phyloP scores from a whole-genome alignment of 2,113 vertebrate genomes.

The Sinocyclocheilus grahami region DNA sequence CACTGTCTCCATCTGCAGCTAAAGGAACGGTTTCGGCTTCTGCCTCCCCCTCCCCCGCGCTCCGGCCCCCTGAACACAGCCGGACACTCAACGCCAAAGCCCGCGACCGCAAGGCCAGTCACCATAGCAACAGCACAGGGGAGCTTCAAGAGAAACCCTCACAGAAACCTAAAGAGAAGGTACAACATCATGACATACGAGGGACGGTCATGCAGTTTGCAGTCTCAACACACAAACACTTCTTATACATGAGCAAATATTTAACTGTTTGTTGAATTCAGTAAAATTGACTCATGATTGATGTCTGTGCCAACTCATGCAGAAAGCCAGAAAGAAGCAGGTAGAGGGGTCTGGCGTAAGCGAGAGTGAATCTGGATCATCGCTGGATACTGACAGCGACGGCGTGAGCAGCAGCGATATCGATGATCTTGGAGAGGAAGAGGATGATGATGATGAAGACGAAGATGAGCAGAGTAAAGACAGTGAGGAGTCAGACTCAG shows the following conservation, averaged over 20 bases:
- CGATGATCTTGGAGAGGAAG: constrained; percentile 92
- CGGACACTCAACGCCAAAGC: constrained; percentile 77
- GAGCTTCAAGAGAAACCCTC: constrained; percentile 77
- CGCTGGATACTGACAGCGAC: constrained; percentile 93
- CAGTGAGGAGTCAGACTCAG: constrained; percentile 90
- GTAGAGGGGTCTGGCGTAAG: constrained; percentile 85
- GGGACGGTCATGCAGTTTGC: neutral
- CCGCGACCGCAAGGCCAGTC: constrained; percentile 75
- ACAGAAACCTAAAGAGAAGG: constrained; percentile 93
- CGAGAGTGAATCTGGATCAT: constrained; percentile 93
- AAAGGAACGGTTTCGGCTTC: constrained; percentile 78
- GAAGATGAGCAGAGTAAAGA: constrained; percentile 88
- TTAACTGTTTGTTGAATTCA: neutral
- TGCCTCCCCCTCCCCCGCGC: constrained; percentile 74
- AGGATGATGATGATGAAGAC: constrained; percentile 83
- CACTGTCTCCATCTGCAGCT: constrained; percentile 77
- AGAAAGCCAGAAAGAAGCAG: constrained; percentile 90
- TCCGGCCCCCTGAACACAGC: constrained; percentile 73
- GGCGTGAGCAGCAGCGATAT: constrained; percentile 95
- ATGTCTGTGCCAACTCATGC: constrained; percentile 30
- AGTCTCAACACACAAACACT: neutral
- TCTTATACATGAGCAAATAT: neutral
- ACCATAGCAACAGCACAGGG: constrained; percentile 78
- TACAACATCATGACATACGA: constrained; percentile 62
- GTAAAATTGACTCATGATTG: neutral